Base-by-base conservation (phyloP, 2,888 invertebrate species). In the Catocala sponsa region DNA sequence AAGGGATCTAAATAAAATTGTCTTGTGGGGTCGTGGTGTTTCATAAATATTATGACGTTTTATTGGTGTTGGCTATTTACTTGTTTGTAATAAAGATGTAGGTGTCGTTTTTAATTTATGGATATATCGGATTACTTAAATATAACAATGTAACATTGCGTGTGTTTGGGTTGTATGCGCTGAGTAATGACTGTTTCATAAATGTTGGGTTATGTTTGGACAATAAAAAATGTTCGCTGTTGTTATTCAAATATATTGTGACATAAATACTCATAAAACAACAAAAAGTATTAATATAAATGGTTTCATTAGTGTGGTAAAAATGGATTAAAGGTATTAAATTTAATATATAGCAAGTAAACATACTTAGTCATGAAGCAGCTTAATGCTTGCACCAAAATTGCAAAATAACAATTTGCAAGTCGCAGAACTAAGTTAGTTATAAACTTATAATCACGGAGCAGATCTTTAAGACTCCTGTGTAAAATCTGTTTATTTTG, bases 21-120 rank as follows among this genome's bases (percentile, higher is more conserved):
- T 46, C 43, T 59, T 58, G 77, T 76, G 73, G 72, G 76, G 78
- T 74, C 76, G 59, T 70, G 63, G 74, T 78, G 58, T 79, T 71
- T 80, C 71, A 78, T 74, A 72, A 65, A 68, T 49, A 58, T 69
- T 66, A 68, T 65, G 64, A 65, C 44, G n/a, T 62, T 75, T 72
- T 70, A 79, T 79, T 68, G 72, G 61, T 79, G 62, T 65, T 25
- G 25, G 49, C 55, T 64, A 54, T 63, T 66, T 74, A 57, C 53
- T 59, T 61, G 46, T 64, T 47, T 54, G 54, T 60, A 6, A 61
- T 66, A 73, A 68, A 79, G 55, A 55, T 59, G 78, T 78, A 59
- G 69, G 65, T 64, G 78, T 67, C 55, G 59, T 64, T 69, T 62
- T 67, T 72, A 72, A 74, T 74, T 69, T 75, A 78, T 49, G 32